Evolutionary conservation across 1,140 invertebrate genomes (phyloP).

Genomic region (Euura lappo): DNA sequence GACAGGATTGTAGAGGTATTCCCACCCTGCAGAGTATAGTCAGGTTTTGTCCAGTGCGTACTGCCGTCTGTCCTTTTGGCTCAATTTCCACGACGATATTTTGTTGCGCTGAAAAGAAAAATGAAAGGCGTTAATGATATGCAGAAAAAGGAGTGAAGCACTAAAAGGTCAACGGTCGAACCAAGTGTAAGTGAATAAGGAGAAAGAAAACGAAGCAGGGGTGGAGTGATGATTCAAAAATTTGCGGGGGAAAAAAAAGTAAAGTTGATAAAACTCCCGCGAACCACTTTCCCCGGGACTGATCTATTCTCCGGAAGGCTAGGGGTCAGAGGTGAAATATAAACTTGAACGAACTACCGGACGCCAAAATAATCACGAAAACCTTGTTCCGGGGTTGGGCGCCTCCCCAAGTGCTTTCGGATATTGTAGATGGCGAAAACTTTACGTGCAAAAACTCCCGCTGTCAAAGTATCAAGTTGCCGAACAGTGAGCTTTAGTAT

Average conservation of each 20-base stretch:
- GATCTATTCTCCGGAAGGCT: background rate
- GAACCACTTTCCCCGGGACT: slow-evolving; percentile 11
- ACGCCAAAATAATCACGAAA: slow-evolving; percentile 22
- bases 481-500: background rate
- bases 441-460: slow-evolving; percentile 24
- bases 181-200: background rate
- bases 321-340: background rate
- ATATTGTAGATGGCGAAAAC: slow-evolving; percentile 35
- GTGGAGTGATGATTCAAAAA: slow-evolving; percentile 27
- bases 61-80: slow-evolving; percentile 42
- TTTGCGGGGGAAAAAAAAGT: slow-evolving; percentile 39
- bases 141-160: background rate
- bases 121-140: background rate
- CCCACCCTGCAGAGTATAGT: slow-evolving; percentile 56
- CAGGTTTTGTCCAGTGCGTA: slow-evolving; percentile 52
- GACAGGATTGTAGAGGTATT: slow-evolving; percentile 53
- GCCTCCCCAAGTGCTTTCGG: background rate
- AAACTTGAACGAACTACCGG: slow-evolving; percentile 20
- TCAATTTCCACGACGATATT: slow-evolving; percentile 43
- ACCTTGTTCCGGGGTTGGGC: background rate
- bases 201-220: background rate
- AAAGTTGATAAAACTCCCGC: slow-evolving; percentile 39
- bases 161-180: background rate
- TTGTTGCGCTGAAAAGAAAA: slow-evolving; percentile 34
- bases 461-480: background rate